Evolutionary conservation across 2,888 invertebrate species (phyloP), one percentile per base, ranked within the genome.

Genomic region (Drosophila fungiperda): DNA sequence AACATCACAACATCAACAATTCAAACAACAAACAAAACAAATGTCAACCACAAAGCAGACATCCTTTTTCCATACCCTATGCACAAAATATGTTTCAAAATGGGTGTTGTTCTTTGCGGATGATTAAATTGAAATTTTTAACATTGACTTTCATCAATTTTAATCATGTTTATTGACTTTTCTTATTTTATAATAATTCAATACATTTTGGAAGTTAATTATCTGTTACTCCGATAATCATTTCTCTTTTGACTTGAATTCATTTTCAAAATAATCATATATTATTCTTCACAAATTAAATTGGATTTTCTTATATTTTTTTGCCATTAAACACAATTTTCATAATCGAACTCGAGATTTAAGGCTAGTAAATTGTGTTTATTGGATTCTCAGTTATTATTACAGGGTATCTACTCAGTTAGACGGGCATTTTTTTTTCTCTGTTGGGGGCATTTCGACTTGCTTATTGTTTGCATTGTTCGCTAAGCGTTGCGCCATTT

Each of bases 401-500:
- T 52, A 5, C 23, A 32, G 45, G 36, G 64, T 61, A 71, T 70
- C 20, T 8, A 12, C 33, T 12, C 0, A 26, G n/a, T 32, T 67
- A 20, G 45, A 12, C 12, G n/a, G n/a, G 17, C 11, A 54, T 23
- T 12, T 29, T 0, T 17, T n/a, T 26, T 20, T n/a, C 8, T 32
- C 29, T 29, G 15, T 40, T 40, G 40, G 32, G n/a, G 11, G 11
- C 9, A 32, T 53, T 36, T 26, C 3, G 32, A 32, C 36, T 69
- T 65, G 67, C 26, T 77, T 68, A 65, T 82, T 79, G 80, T 75
- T 73, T 69, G 70, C 83, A 83, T 90, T 89, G 89, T 90, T 83
- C 78, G 76, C 73, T 73, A 90, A 85, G 84, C 81, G 69, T 72
- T 90, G 85, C 89, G 84, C 82, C 89, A 90, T 90, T 86, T 90